phyloP scores from a whole-genome alignment of 2,888 invertebrate genomes.

The Ennomos erosarius region DNA sequence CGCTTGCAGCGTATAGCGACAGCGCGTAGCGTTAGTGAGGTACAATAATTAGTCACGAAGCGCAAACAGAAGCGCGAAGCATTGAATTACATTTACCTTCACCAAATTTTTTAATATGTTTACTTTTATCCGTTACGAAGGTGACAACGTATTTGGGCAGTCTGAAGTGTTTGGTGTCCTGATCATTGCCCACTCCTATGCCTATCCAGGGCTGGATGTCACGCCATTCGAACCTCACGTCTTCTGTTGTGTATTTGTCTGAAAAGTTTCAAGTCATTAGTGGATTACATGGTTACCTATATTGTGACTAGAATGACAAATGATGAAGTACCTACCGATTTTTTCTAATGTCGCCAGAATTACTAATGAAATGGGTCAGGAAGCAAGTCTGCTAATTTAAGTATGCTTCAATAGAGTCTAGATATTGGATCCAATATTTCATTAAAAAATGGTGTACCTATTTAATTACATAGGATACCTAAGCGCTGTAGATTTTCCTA shows the following conservation, averaged over 20 bases:
- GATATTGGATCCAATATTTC: too few relatives aligned
- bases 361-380: too few relatives aligned
- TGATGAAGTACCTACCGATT: too few relatives aligned
- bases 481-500: too few relatives aligned
- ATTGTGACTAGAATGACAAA: too few relatives aligned
- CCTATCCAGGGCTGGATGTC: constrained; percentile 81
- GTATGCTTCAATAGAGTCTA: too few relatives aligned
- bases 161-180: constrained; percentile 81
- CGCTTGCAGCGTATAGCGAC: constrained; percentile 63
- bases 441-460: too few relatives aligned
- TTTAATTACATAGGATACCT: too few relatives aligned
- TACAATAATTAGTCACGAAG: constrained; percentile 67
- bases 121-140: constrained; percentile 86
- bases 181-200: constrained; percentile 79
- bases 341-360: too few relatives aligned
- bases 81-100: constrained; percentile 86
- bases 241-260: constrained; percentile 87
- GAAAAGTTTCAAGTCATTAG: constrained; percentile 28
- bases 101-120: constrained; percentile 86
- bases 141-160: constrained; percentile 88
- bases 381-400: too few relatives aligned
- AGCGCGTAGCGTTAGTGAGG: constrained; percentile 66
- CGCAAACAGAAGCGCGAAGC: constrained; percentile 81
- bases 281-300: neutral
- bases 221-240: constrained; percentile 87